These are phyloP conservation scores for Enteromius radiatus DNA, from an alignment of 2,797 vertebrate genomes.

Conservation along the genomic window DNA sequence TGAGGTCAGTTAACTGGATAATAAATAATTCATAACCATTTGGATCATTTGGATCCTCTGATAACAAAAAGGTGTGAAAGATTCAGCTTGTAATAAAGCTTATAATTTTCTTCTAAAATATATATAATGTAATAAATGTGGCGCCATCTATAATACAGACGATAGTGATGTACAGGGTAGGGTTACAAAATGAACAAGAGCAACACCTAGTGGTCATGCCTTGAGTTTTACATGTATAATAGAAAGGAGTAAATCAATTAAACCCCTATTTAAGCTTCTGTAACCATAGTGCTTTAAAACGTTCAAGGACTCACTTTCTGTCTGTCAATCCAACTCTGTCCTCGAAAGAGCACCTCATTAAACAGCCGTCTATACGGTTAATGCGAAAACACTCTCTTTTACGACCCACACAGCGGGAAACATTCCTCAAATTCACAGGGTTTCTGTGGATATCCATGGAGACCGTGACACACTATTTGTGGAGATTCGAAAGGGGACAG, in stretches of 20 bases:
- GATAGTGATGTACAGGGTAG: not conserved
- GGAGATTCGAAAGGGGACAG: not conserved
- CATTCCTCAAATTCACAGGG: conserved; percentile 37
- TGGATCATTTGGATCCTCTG: not conserved
- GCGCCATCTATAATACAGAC: not conserved
- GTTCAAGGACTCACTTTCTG: conserved; percentile 15
- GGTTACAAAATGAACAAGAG: conserved; percentile 39
- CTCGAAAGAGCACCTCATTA: conserved; percentile 3
- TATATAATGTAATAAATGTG: not conserved
- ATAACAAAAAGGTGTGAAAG: not conserved
- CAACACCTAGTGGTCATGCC: conserved; percentile 39
- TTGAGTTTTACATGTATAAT: not conserved
- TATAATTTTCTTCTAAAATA: not conserved
- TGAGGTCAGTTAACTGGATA: not conserved
- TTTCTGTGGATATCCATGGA: conserved; percentile 25
- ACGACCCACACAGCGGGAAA: not conserved
- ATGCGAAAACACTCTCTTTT: conserved; percentile 31
- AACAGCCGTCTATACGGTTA: conserved; percentile 14
- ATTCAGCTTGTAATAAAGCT: conserved; percentile 1
- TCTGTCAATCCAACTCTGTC: not conserved
- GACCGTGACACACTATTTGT: conserved; percentile 6
- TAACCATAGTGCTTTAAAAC: conserved; percentile 2
- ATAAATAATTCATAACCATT: conserved; percentile 22
- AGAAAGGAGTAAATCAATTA: not conserved
- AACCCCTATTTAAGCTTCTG: not conserved